Conservation (phyloP, 2,113 vertebrate genomes). For the Misgurnus anguillicaudatus region DNA sequence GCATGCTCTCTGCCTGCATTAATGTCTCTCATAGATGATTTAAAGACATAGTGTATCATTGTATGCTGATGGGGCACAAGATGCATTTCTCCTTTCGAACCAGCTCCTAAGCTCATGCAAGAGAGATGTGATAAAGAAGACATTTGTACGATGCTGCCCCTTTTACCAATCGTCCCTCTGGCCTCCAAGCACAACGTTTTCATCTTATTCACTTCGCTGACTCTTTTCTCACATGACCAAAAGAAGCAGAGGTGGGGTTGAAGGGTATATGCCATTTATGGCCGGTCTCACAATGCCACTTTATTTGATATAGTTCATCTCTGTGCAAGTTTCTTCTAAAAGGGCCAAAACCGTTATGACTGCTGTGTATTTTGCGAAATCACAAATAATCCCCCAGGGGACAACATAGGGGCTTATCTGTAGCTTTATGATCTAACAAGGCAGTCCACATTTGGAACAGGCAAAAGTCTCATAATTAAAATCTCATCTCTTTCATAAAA, state of each 20-base stretch:
- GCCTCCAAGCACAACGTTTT: conserved; percentile 26
- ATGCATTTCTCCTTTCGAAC: background rate
- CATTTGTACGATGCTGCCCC: conserved; percentile 31
- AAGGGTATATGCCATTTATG: background rate
- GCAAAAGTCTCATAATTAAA: background rate
- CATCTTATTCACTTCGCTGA: conserved; percentile 36
- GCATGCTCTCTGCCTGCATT: no score
- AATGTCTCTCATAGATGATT: background rate
- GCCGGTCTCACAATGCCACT: background rate
- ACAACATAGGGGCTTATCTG: background rate
- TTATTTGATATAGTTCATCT: conserved; percentile 5
- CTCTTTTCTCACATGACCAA: conserved; percentile 29
- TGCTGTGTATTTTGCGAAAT: background rate
- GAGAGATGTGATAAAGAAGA: conserved; percentile 25
- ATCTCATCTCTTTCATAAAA: conserved; percentile 4
- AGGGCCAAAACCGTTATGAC: background rate
- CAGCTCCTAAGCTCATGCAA: background rate
- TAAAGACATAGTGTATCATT: background rate
- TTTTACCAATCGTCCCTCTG: conserved; percentile 33
- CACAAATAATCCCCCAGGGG: background rate
- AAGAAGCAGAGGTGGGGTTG: conserved; percentile 1
- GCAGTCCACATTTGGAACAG: conserved; percentile 4
- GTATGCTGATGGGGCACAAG: background rate
- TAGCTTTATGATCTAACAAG: background rate
- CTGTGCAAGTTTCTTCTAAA: conserved; percentile 1